A percentile compares a stretch with the other conserved stretches of the same genome.
phyloP scores from a whole-genome alignment of 2,113 vertebrate species.

The Leptosomus discolor region DNA sequence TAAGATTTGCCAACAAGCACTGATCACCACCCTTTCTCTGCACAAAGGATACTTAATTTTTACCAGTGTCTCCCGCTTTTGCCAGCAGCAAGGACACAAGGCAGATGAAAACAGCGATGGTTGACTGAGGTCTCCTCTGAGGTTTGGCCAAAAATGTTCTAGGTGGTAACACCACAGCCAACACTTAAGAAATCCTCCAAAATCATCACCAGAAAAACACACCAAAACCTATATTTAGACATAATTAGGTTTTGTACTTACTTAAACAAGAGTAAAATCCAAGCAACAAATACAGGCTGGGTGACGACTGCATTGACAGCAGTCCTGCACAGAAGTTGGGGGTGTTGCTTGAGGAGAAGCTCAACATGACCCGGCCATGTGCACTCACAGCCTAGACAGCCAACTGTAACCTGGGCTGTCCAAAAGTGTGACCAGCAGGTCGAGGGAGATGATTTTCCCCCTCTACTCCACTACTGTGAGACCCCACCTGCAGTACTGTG shows the following conservation, averaged over 20 bases:
- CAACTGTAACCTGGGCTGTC: not conserved
- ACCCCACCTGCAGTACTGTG: not conserved
- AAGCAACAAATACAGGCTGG: not conserved
- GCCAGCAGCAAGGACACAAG: rapidly evolving
- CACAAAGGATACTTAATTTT: not conserved
- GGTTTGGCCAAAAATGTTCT: not conserved
- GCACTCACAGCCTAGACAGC: not conserved
- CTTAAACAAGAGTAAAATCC: constrained; percentile 23
- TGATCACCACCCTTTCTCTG: not conserved
- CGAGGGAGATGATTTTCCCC: not conserved
- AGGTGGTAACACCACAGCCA: not conserved
- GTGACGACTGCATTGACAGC: not conserved
- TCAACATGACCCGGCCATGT: not conserved
- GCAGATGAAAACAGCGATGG: rapidly evolving
- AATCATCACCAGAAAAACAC: not conserved
- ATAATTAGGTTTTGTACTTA: not conserved
- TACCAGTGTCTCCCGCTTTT: not conserved
- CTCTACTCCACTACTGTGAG: not conserved
- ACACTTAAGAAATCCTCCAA: not conserved
- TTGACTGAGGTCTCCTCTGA: not conserved
- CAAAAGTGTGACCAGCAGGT: not conserved
- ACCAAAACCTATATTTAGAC: not conserved
- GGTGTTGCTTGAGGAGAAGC: not conserved
- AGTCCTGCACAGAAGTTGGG: not conserved
- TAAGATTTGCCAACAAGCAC: not conserved